Conservation (phyloP, 2,113 vertebrate genomes). For the Ranitomeya imitator region DNA sequence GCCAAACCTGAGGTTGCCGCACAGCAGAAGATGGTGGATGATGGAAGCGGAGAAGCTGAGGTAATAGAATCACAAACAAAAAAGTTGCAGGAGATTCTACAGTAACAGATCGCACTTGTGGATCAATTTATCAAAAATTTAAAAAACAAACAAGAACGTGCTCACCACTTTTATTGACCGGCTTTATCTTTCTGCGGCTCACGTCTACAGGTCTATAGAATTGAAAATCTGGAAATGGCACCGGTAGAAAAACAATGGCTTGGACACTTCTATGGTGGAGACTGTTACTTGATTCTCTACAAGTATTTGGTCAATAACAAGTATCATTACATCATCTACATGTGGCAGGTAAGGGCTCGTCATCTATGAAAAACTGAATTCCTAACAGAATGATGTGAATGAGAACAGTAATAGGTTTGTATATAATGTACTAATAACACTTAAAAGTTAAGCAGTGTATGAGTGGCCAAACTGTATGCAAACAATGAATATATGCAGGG, state of each 20-base stretch:
- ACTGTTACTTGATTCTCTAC: slow-evolving; percentile 88
- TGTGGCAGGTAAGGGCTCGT: slow-evolving; percentile 82
- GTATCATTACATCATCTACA: slow-evolving; percentile 80
- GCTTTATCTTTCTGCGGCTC: too few relatives aligned
- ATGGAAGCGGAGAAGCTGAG: slow-evolving; percentile 79
- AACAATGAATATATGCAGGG: too few relatives aligned
- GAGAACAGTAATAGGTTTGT: too few relatives aligned
- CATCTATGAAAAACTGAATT: not conserved
- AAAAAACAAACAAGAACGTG: too few relatives aligned
- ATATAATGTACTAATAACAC: too few relatives aligned
- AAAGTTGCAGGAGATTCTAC: too few relatives aligned
- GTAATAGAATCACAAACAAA: slow-evolving; percentile 57
- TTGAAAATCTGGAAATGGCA: slow-evolving; percentile 76
- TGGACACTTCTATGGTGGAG: slow-evolving; percentile 85
- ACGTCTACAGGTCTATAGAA: slow-evolving; percentile 77
- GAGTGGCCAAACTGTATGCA: too few relatives aligned
- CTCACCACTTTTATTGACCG: too few relatives aligned
- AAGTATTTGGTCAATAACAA: slow-evolving; percentile 78
- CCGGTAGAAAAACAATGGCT: slow-evolving; percentile 79
- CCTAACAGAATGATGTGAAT: too few relatives aligned
- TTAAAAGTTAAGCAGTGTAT: too few relatives aligned
- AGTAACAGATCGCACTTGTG: too few relatives aligned
- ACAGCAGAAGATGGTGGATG: slow-evolving; percentile 86
- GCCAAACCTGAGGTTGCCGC: slow-evolving; percentile 81
- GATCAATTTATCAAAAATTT: too few relatives aligned